Conservation (phyloP, 2,888 invertebrate species). For the Pristionchus fissidentatus region DNA sequence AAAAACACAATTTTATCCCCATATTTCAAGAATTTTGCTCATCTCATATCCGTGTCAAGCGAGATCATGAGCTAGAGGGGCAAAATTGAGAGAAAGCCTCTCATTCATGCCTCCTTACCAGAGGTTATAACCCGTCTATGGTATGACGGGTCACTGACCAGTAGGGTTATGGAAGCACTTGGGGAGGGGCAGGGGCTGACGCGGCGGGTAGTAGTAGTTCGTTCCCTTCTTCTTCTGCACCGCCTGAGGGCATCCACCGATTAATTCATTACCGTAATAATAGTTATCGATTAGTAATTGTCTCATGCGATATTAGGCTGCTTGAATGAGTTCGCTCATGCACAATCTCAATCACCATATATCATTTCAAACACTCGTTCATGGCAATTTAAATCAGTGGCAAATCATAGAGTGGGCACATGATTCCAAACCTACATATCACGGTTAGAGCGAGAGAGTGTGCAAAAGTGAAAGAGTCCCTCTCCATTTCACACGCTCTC, state of each 20-base stretch:
- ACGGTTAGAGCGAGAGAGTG: too few relatives aligned
- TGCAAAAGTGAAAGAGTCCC: too few relatives aligned
- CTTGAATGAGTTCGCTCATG: neutral
- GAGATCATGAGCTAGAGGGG: too few relatives aligned
- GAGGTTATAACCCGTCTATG: too few relatives aligned
- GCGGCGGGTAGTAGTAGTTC: slow-evolving; percentile 40
- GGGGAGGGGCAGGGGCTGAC: slow-evolving; percentile 61
- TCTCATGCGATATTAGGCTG: neutral
- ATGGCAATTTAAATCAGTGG: neutral
- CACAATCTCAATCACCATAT: neutral
- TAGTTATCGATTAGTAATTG: neutral
- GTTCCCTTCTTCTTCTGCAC: slow-evolving; percentile 15
- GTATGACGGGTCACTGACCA: slow-evolving; percentile 50
- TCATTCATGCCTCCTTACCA: too few relatives aligned
- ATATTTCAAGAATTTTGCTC: too few relatives aligned
- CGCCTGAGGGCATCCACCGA: slow-evolving; percentile 30
- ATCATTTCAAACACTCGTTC: neutral
- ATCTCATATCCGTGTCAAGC: too few relatives aligned
- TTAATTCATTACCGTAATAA: neutral
- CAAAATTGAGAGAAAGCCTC: too few relatives aligned
- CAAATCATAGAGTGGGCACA: too few relatives aligned
- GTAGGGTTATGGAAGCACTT: slow-evolving; percentile 69
- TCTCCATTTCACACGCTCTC: too few relatives aligned
- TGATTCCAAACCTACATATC: too few relatives aligned
- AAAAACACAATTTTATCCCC: too few relatives aligned